phyloP scores from a whole-genome alignment of 2,888 invertebrate genomes.

The Amiota minor region DNA sequence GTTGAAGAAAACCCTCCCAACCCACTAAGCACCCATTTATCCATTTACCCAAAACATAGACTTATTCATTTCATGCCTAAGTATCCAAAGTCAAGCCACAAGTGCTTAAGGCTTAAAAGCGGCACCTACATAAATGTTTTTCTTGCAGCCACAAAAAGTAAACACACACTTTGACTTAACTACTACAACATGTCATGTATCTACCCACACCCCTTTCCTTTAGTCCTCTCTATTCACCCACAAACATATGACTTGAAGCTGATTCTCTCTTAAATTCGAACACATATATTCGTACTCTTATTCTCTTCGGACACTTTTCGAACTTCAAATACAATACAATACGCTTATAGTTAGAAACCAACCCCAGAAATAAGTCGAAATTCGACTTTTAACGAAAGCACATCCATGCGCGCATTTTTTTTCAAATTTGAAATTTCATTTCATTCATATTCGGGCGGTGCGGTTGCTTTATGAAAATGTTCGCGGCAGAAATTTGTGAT shows the following conservation, averaged over 20 bases:
- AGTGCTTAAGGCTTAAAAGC: conserved; percentile 13
- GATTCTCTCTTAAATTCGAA: conserved; percentile 25
- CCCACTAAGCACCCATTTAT: not conserved
- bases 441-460: conserved; percentile 71
- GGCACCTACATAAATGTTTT: not conserved
- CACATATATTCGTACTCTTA: conserved; percentile 2
- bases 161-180: conserved; percentile 5
- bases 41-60: no score
- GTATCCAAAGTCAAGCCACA: conserved; percentile 19
- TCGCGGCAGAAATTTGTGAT: conserved; percentile 35
- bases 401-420: no score
- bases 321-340: conserved; percentile 37
- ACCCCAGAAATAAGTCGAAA: conserved; percentile 71
- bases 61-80: no score
- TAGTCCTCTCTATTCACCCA: not conserved
- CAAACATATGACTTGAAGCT: not conserved
- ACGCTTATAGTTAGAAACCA: conserved; percentile 54
- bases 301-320: conserved; percentile 47
- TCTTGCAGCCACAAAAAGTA: not conserved
- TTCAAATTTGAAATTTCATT: no score
- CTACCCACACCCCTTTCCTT: not conserved
- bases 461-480: conserved; percentile 64
- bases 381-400: no score
- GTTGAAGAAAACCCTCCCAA: no score
- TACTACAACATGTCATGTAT: not conserved